phyloP scores from a whole-genome alignment of 1,140 invertebrate species.

The Pseudomyrmex flavicornis region DNA sequence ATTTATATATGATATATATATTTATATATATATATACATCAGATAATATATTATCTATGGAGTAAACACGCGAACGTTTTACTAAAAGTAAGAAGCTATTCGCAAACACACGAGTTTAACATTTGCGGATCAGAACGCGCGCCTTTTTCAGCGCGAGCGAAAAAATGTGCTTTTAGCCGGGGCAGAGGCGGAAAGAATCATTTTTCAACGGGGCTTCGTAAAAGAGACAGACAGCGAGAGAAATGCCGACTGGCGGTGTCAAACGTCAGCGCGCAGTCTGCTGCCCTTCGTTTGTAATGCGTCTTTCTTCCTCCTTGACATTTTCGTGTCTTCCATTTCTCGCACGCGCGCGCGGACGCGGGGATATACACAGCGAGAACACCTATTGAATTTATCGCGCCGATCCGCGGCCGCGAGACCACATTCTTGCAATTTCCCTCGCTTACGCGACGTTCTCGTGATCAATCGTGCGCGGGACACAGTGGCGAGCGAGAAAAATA shows the following conservation, averaged over 20 bases:
- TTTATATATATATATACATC: no score
- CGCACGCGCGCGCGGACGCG: background rate
- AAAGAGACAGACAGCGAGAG: conserved; percentile 66
- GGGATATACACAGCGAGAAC: conserved; percentile 24
- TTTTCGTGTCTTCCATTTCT: conserved; percentile 55
- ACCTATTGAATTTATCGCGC: conserved; percentile 43
- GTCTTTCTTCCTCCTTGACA: conserved; percentile 66
- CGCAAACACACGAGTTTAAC: conserved; percentile 40
- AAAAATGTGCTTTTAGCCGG: conserved; percentile 79
- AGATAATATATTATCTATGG: background rate
- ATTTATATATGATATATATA: no score
- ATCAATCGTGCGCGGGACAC: conserved; percentile 31
- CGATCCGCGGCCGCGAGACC: conserved; percentile 41
- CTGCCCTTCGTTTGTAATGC: conserved; percentile 70
- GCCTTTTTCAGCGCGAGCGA: conserved; percentile 67
- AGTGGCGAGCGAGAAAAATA: conserved; percentile 47
- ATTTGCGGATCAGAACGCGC: conserved; percentile 51
- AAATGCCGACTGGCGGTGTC: conserved; percentile 75
- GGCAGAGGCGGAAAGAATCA: conserved; percentile 78
- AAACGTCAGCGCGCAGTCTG: conserved; percentile 77
- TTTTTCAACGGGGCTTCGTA: conserved; percentile 81
- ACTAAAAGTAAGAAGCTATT: background rate
- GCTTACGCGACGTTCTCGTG: conserved; percentile 46
- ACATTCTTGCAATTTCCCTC: conserved; percentile 52
- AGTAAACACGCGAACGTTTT: background rate